A percentile compares a stretch with the other conserved stretches of the same genome.
These are phyloP conservation scores for Acrobeloides nanus DNA, from an alignment of 2,888 invertebrate species.

Conservation along the genomic window DNA sequence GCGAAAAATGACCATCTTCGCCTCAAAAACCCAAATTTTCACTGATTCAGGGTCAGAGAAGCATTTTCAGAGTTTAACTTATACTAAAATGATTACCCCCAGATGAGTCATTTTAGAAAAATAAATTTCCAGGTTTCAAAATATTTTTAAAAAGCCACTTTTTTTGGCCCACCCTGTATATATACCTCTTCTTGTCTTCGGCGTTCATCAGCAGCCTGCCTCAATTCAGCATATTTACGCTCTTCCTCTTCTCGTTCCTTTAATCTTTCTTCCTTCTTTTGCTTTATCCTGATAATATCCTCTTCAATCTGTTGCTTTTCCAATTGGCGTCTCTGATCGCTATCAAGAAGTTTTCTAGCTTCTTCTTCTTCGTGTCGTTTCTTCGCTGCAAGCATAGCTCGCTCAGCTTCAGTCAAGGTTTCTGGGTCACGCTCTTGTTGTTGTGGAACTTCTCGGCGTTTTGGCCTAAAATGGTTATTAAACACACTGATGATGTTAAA, in stretches of 20 bases:
- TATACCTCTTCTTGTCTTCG: slow-evolving; percentile 44
- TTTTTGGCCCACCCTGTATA: background rate
- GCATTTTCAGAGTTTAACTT: too few species aligned
- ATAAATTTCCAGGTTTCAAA: too few species aligned
- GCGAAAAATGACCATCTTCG: too few species aligned
- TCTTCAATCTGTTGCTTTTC: slow-evolving; percentile 90
- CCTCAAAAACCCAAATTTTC: too few species aligned
- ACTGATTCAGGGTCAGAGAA: too few species aligned
- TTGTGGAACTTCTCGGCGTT: too few species aligned
- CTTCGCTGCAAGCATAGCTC: slow-evolving; percentile 52
- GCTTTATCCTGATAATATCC: slow-evolving; percentile 88
- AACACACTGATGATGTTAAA: too few species aligned
- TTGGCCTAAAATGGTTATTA: too few species aligned
- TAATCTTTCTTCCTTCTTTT: slow-evolving; percentile 71
- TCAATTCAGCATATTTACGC: slow-evolving; percentile 38
- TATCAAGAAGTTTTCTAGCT: slow-evolving; percentile 48
- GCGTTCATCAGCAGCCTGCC: slow-evolving; percentile 48
- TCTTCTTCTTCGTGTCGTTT: slow-evolving; percentile 54
- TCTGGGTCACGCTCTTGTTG: slow-evolving; percentile 36
- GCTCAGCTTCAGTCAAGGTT: slow-evolving; percentile 50
- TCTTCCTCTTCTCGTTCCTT: slow-evolving; percentile 46
- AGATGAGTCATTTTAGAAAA: too few species aligned
- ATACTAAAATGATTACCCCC: too few species aligned
- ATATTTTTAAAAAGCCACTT: too few species aligned
- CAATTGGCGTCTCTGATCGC: slow-evolving; percentile 58